Percentiles rank a stretch among this genome's conserved stretches.
phyloP scores from a whole-genome alignment of 2,797 vertebrate genomes.

The Synanceia verrucosa region DNA sequence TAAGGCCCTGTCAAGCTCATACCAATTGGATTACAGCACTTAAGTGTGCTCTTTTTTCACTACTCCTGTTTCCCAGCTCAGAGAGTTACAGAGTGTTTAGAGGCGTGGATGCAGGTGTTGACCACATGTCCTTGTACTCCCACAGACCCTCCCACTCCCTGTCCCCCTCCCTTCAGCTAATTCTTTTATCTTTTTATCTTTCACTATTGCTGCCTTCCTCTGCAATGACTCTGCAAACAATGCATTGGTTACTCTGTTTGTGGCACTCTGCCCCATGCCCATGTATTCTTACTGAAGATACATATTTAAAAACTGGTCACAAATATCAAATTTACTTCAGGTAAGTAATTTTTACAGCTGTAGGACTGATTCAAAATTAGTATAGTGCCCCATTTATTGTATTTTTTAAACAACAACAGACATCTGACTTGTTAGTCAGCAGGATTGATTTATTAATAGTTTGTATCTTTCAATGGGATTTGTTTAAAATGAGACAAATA shows the following conservation, averaged over 20 bases:
- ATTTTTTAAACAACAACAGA: background rate
- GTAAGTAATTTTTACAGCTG: background rate
- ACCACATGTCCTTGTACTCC: conserved; percentile 68
- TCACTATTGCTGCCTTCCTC: conserved; percentile 17
- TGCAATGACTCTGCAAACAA: background rate
- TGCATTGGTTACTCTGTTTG: background rate
- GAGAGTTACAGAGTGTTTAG: conserved; percentile 48
- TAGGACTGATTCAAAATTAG: background rate
- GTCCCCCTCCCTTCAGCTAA: conserved; percentile 17
- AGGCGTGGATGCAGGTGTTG: conserved; percentile 73
- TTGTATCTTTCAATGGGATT: background rate
- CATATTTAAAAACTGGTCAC: background rate
- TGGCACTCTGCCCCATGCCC: background rate
- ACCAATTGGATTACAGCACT: conserved; percentile 58
- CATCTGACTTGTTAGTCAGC: background rate
- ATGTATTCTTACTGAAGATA: background rate
- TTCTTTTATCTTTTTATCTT: conserved; percentile 50
- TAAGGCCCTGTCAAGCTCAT: conserved; percentile 49
- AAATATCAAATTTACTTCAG: too few relatives aligned
- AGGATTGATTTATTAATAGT: background rate
- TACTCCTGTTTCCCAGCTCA: conserved; percentile 57
- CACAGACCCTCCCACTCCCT: conserved; percentile 30
- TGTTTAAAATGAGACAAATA: background rate
- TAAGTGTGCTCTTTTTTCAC: conserved; percentile 45
- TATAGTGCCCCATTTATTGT: background rate